Conservation (phyloP, 2,113 vertebrate species). For the Mesocricetus auratus region DNA sequence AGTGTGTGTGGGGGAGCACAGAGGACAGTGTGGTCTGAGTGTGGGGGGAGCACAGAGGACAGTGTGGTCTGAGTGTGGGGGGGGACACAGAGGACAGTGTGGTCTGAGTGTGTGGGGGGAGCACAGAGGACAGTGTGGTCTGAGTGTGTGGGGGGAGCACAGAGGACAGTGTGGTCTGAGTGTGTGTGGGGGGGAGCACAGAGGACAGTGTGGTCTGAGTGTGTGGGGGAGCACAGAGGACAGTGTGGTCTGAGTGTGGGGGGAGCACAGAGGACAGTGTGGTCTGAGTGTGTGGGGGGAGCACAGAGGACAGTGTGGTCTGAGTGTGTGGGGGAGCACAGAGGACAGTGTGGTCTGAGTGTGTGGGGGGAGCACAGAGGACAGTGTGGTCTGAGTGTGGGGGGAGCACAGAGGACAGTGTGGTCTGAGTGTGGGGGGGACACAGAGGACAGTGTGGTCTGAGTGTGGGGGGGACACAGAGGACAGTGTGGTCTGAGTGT, state of each 20-base stretch:
- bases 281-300: background rate
- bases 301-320: background rate
- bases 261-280: background rate
- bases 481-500: background rate
- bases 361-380: background rate
- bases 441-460: background rate
- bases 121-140: background rate
- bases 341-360: background rate
- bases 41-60: background rate
- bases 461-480: too few species aligned
- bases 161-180: background rate
- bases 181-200: too few species aligned
- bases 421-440: too few species aligned
- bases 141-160: background rate
- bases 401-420: background rate
- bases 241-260: background rate
- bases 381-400: background rate
- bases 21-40: background rate
- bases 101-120: background rate
- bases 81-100: background rate
- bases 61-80: background rate
- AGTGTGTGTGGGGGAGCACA: background rate
- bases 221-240: background rate
- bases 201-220: background rate
- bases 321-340: background rate